These are phyloP conservation scores for Dromas ardeola DNA, from an alignment of 2,113 vertebrate species.

Conservation along the genomic window DNA sequence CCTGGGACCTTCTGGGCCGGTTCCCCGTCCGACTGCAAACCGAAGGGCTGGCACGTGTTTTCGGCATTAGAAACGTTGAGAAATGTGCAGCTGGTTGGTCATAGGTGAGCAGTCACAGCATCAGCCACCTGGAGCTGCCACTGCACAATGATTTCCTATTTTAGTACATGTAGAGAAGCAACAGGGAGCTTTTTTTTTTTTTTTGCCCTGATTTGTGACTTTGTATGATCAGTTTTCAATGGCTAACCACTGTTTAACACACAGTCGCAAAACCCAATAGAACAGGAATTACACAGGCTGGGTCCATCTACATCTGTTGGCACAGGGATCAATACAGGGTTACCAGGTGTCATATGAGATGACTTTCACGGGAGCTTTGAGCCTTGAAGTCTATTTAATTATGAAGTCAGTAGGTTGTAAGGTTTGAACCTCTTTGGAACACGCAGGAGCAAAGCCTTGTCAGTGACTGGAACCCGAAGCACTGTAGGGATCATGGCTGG, in stretches of 20 bases:
- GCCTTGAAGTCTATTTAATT: not conserved
- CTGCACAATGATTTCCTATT: not conserved
- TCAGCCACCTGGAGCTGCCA: not conserved
- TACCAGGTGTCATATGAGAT: not conserved
- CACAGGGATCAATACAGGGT: not conserved
- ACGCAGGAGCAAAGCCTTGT: not conserved
- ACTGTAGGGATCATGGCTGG: not conserved
- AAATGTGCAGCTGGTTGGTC: not conserved
- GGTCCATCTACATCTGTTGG: not conserved
- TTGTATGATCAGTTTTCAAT: rapidly evolving
- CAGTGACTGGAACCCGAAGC: not conserved
- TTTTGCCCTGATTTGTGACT: not conserved
- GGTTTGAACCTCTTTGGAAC: not conserved
- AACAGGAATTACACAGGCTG: too few relatives aligned
- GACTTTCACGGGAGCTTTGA: not conserved
- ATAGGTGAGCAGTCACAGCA: not conserved
- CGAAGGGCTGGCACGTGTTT: rapidly evolving
- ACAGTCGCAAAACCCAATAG: not conserved
- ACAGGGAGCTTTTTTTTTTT: not conserved
- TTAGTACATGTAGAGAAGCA: not conserved
- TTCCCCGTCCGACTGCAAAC: not conserved
- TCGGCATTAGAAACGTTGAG: not conserved
- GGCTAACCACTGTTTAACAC: not conserved
- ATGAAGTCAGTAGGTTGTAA: not conserved
- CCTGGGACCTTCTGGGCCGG: not conserved